A percentile compares a stretch with the other conserved stretches of the same genome.
phyloP scores from a whole-genome alignment of 2,113 vertebrate genomes.

The Okapia johnstoni region DNA sequence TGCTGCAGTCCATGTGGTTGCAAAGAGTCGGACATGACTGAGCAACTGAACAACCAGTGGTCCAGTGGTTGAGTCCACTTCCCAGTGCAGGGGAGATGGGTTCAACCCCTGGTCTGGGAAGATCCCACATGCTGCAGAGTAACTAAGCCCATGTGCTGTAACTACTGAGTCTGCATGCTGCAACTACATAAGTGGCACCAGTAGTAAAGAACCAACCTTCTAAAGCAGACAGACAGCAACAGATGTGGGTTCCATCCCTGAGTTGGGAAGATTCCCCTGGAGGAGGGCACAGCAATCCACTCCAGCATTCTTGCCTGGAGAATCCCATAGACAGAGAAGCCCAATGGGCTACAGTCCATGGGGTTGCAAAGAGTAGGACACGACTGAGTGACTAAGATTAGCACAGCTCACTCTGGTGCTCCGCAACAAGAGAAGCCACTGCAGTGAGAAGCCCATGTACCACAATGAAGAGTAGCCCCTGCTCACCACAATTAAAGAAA shows the following conservation, averaged over 20 bases:
- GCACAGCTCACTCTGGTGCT: not conserved
- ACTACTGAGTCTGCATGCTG: not conserved
- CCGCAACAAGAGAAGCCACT: not conserved
- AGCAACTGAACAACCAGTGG: not conserved
- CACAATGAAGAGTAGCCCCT: not conserved
- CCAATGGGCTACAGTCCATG: not conserved
- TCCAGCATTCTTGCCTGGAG: not conserved
- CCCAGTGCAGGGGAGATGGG: not conserved
- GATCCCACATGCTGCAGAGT: not conserved
- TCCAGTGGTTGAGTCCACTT: not conserved
- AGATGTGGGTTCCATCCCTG: not conserved
- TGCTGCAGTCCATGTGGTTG: not conserved
- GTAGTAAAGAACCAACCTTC: not conserved
- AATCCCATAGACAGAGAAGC: not conserved
- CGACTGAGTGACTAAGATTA: not conserved
- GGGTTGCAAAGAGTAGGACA: not conserved
- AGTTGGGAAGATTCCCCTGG: not conserved
- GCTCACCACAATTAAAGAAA: not conserved
- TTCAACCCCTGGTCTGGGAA: not conserved
- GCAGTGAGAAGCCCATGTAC: accelerated
- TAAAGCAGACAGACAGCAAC: not conserved
- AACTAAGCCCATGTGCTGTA: not conserved
- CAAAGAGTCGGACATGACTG: not conserved
- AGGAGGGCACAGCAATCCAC: not conserved
- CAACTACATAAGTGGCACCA: not conserved